Evolutionary conservation across 2,113 vertebrate species (phyloP).

Genomic region (Typhlomys cinereus): DNA sequence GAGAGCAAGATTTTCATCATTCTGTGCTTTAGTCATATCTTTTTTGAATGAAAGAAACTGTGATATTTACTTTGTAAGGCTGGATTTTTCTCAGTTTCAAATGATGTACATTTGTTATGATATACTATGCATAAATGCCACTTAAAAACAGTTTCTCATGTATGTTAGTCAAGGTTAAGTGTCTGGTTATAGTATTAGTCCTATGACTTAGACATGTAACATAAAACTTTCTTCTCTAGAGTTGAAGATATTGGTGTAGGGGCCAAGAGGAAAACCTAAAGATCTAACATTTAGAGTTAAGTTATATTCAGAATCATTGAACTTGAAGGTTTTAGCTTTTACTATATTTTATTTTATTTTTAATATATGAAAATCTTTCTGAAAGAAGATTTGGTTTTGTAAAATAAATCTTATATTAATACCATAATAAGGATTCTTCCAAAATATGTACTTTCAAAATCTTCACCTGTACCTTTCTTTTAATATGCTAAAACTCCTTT

Average conservation of each 20-base stretch:
- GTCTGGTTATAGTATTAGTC: neutral
- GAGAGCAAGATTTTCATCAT: neutral
- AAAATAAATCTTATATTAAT: slow-evolving; percentile 30
- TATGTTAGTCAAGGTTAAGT: neutral
- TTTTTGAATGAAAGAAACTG: neutral
- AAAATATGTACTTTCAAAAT: neutral
- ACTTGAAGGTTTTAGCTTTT: neutral
- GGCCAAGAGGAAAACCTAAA: neutral
- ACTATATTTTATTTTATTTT: neutral
- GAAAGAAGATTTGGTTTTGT: neutral
- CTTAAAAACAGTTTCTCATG: neutral
- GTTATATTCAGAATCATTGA: neutral
- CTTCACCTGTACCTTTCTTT: slow-evolving; percentile 43
- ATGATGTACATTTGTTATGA: neutral
- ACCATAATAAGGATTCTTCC: neutral
- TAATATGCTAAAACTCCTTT: slow-evolving; percentile 39
- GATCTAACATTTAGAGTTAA: neutral
- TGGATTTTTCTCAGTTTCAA: neutral
- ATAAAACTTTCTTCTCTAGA: neutral
- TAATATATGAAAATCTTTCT: neutral
- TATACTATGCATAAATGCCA: neutral
- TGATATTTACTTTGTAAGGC: neutral
- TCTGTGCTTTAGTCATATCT: neutral
- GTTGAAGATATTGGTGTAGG: neutral
- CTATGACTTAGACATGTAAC: neutral